Evolutionary conservation across 2,797 vertebrate genomes (phyloP), one percentile per base, ranked within the genome.

Genomic region (Molothrus ater): DNA sequence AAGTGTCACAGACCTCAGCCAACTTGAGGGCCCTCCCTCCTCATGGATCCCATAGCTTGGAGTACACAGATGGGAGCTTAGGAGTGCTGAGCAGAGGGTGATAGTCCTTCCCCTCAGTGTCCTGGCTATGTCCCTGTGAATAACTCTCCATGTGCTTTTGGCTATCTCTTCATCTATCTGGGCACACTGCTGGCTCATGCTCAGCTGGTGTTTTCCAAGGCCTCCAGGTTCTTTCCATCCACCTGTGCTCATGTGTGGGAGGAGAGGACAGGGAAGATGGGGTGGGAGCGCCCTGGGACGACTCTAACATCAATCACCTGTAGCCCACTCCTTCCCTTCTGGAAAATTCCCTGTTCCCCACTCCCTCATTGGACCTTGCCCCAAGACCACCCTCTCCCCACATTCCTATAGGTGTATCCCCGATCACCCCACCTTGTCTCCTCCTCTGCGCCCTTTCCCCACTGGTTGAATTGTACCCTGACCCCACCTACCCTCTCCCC

Each of bases 11-110:
- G 38, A 48, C 8, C 10, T 61, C 1, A 1, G 29, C 8, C 32
- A 36, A 0, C 45, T 22, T 69, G 29, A 86, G 22, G 5, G 7
- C 4, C 7, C 5, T 69, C 11, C 13, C 7, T 60, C 18, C 3
- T 64, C 38, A 28, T 6, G 8, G 13, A 78, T 18, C 11, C 18
- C 56, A 17, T 26, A 80, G 15, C 25, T 70, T 48, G 26, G 60
- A 42, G 8, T 20, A 17, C 26, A 14, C 12, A 42, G 47, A 34
- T 38, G 15, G 26, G 14, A 54, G 32, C 18, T 59, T 17, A 6
- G 26, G 24, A 53, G 13, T 47, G 26, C 32, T 71, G 34, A 63
- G n/a, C 36, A 71, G 48, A 47, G 17, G 5, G 4, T 4, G 4
- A 38, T 29, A 32, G 10, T 72, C 20, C 24, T 18, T 71, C 24